Conservation (phyloP, 2,797 vertebrate species). For the Platyrinchus mystaceus region DNA sequence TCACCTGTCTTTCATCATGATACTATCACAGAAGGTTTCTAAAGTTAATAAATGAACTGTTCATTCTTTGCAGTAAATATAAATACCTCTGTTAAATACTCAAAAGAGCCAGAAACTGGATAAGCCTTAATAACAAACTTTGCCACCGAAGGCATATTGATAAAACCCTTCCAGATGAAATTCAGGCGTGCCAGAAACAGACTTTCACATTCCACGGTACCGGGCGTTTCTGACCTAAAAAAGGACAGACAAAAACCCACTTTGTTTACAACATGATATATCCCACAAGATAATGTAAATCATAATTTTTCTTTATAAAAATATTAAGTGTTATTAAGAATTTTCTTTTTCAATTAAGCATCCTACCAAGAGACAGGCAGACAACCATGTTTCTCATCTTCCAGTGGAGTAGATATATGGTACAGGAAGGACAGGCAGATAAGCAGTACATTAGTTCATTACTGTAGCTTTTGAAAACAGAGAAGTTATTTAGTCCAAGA, state of each 20-base stretch:
- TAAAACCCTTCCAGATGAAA: conserved; percentile 91
- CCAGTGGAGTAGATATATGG: background rate
- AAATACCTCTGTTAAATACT: conserved; percentile 90
- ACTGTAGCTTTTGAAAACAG: background rate
- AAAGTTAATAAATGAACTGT: background rate
- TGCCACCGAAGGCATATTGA: conserved; percentile 97
- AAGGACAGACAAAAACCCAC: background rate
- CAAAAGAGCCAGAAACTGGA: conserved; percentile 91
- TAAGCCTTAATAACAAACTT: conserved; percentile 95
- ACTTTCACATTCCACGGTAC: conserved; percentile 87
- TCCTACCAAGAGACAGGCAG: background rate
- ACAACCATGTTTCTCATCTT: background rate
- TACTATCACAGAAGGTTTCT: background rate
- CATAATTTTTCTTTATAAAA: background rate
- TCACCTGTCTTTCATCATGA: background rate
- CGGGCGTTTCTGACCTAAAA: conserved; percentile 82
- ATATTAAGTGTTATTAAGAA: background rate
- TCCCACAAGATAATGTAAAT: background rate
- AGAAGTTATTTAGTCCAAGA: background rate
- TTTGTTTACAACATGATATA: background rate
- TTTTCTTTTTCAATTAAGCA: background rate
- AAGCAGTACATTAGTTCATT: background rate
- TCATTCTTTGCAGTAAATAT: background rate
- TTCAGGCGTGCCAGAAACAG: conserved; percentile 88
- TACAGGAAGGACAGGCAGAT: background rate